Evolutionary conservation across 2,888 invertebrate genomes (phyloP), one percentile per base, ranked within the genome.

Genomic region (Odontocolon sp.): DNA sequence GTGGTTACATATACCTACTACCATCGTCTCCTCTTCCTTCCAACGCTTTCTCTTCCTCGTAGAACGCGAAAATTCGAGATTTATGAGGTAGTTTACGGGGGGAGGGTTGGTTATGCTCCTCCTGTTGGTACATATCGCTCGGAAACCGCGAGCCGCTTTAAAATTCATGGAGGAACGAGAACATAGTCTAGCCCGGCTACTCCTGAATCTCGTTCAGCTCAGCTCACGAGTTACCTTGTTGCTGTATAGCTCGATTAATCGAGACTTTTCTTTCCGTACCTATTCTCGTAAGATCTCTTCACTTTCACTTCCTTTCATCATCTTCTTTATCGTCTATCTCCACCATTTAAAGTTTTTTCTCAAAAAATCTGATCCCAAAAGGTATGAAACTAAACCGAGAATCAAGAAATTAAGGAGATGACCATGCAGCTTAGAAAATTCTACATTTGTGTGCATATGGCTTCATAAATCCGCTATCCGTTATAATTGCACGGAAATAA

Each of bases 81-180:
- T 76, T 78, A 72, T 75, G 40, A 66, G 64, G 68, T 61, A 80
- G 66, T 78, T 80, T 72, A 57, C 31, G 18, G 23, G 38, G 21
- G 26, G 33, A 31, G 23, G 23, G 63, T 57, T 63, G 63, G 69
- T 47, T 52, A 66, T 45, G 52, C 63, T 59, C 52, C 69, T 47
- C 50, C 50, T 33, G 21, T 31, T 23, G 63, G 38, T 69, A 64
- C 74, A 56, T 67, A 69, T 52, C 69, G 69, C 59, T 63, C 23
- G 74, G 69, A 57, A 75, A 75, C 56, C 69, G 75, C 64, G 50
- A 42, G 33, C 42, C 64, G 69, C 52, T 75, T 66, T 75, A 75
- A 75, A 75, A 75, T 75, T 75, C 75, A 75, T 75, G 64, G 69
- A 75, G 75, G 68, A 80, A 80, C 72, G 75, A 78, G 77, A n/a